A percentile compares a stretch with the other conserved stretches of the same genome.
phyloP scores from a whole-genome alignment of 2,797 vertebrate genomes.

The Lagodon rhomboides region DNA sequence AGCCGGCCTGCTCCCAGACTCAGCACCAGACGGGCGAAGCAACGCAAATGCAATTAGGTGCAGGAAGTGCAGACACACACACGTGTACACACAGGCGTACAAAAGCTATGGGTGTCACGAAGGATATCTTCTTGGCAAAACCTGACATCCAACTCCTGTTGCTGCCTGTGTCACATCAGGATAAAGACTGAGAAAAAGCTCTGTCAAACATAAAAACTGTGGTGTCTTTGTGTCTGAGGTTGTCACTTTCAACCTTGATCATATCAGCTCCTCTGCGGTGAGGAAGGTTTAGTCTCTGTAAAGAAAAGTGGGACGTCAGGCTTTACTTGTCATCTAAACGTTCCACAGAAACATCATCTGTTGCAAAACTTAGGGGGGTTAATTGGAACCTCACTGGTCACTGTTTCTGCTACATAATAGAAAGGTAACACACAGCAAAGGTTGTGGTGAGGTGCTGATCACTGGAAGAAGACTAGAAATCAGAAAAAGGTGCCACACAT shows the following conservation, averaged over 20 bases:
- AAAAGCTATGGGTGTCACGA: slow-evolving; percentile 9
- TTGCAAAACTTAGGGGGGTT: not conserved
- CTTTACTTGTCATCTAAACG: not conserved
- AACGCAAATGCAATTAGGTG: slow-evolving; percentile 59
- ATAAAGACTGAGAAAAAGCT: slow-evolving; percentile 5
- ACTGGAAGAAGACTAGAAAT: no score
- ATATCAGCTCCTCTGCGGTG: not conserved
- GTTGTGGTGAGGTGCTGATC: no score
- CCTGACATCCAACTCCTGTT: not conserved
- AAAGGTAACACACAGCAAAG: no score
- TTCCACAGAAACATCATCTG: not conserved
- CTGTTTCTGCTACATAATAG: no score
- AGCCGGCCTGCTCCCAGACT: slow-evolving; percentile 54
- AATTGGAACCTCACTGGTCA: not conserved
- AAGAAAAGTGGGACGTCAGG: not conserved
- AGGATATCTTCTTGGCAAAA: slow-evolving; percentile 22
- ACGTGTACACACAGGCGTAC: slow-evolving; percentile 1
- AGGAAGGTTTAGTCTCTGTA: slow-evolving; percentile 6
- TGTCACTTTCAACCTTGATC: not conserved
- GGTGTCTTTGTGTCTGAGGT: not conserved
- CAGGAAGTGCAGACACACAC: slow-evolving; percentile 17
- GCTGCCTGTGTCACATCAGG: slow-evolving; percentile 15
- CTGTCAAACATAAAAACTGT: slow-evolving; percentile 1
- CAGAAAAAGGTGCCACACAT: no score
- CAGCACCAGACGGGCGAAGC: slow-evolving; percentile 45